These are phyloP conservation scores for Desoria tigrina DNA, from an alignment of 2,888 invertebrate species.

Conservation along the genomic window DNA sequence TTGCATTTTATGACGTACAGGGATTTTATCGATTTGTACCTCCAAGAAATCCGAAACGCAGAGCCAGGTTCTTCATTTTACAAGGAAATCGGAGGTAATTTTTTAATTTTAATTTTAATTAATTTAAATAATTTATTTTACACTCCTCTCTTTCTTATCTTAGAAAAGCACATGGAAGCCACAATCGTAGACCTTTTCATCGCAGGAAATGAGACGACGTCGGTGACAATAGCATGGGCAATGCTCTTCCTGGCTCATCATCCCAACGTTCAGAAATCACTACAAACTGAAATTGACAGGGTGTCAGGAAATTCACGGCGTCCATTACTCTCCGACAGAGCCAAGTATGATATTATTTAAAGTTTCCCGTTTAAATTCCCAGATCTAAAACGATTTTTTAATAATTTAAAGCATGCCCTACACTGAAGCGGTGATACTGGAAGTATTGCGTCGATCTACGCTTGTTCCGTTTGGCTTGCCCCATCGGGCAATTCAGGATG, in stretches of 20 bases:
- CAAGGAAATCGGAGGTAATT: constrained; percentile 30
- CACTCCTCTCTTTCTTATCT: too few relatives aligned
- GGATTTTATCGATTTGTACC: constrained; percentile 44
- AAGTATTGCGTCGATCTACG: constrained; percentile 39
- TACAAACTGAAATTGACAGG: constrained; percentile 30
- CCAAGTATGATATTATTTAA: constrained; percentile 17
- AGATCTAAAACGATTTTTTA: too few relatives aligned
- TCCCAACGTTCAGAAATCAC: constrained; percentile 27
- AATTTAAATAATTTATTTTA: too few relatives aligned
- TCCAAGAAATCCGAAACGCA: constrained; percentile 41
- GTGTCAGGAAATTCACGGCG: constrained; percentile 14
- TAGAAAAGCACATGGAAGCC: constrained; percentile 31
- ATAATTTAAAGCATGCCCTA: constrained; percentile 39
- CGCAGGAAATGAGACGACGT: constrained; percentile 35
- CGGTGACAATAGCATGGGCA: constrained; percentile 29
- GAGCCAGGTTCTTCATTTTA: constrained; percentile 40
- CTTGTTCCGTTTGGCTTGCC: constrained; percentile 45
- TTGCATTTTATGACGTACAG: too few relatives aligned
- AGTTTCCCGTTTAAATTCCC: too few relatives aligned
- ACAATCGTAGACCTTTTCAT: constrained; percentile 35
- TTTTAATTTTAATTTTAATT: not conserved
- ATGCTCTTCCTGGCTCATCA: constrained; percentile 27
- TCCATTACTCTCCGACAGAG: constrained; percentile 29
- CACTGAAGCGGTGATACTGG: constrained; percentile 41
- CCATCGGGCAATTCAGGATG: constrained; percentile 31